phyloP scores from a whole-genome alignment of 2,797 vertebrate species.

The Poecilia gillii region DNA sequence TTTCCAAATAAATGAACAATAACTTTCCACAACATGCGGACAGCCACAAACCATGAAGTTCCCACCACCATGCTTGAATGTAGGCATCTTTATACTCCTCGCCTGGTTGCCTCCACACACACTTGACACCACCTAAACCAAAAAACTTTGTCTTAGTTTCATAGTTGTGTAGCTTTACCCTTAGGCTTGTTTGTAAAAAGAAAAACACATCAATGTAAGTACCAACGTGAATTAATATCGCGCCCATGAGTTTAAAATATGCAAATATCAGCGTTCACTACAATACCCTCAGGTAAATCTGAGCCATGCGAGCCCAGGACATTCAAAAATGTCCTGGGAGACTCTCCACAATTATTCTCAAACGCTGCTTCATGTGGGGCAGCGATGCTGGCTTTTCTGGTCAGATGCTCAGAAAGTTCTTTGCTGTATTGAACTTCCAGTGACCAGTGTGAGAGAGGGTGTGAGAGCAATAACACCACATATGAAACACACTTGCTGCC shows the following conservation, averaged over 20 bases:
- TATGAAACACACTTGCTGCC: neutral
- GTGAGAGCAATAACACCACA: neutral
- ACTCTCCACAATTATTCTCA: too few relatives aligned
- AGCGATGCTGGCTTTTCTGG: neutral
- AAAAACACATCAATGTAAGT: too few relatives aligned
- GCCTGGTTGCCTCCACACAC: neutral
- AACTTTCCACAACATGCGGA: neutral
- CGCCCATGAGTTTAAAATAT: too few relatives aligned
- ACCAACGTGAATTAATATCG: too few relatives aligned
- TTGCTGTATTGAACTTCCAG: neutral
- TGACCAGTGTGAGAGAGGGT: neutral
- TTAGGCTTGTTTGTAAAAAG: too few relatives aligned
- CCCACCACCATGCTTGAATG: neutral
- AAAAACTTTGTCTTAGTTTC: neutral
- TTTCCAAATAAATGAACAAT: neutral
- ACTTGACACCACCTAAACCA: neutral
- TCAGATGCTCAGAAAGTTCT: too few relatives aligned
- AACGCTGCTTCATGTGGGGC: too few relatives aligned
- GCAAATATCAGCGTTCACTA: too few relatives aligned
- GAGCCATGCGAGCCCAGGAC: too few relatives aligned
- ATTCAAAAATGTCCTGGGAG: too few relatives aligned
- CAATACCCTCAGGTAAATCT: too few relatives aligned
- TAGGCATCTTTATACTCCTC: neutral
- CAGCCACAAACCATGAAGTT: neutral
- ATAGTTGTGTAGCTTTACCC: neutral